Percentiles rank a stretch among this genome's conserved stretches.
Evolutionary conservation across 2,113 vertebrate genomes (phyloP).

Genomic region (Sciurus niger): DNA sequence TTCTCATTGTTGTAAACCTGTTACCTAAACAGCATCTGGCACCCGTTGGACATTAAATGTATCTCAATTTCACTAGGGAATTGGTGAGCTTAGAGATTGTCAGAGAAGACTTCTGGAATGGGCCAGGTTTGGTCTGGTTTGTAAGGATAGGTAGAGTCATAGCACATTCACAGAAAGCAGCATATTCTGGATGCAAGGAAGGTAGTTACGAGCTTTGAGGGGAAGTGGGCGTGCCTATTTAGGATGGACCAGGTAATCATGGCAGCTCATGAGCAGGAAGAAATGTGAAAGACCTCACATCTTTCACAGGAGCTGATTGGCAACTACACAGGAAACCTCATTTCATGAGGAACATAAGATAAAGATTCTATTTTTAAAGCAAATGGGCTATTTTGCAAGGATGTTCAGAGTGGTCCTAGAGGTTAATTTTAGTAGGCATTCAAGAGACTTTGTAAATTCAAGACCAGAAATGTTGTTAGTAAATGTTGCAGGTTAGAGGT

Average conservation of each 20-base stretch:
- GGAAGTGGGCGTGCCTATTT: accelerated
- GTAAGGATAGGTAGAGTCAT: not conserved
- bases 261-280: not conserved
- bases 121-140: not conserved
- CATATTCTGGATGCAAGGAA: not conserved
- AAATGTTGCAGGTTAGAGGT: not conserved
- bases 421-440: no score
- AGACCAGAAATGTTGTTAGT: no score
- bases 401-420: not conserved
- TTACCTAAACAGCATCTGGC: not conserved
- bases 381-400: not conserved
- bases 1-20: not conserved
- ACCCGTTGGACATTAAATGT: no score
- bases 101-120: not conserved
- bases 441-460: not conserved
- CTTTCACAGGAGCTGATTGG: not conserved
- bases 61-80: not conserved
- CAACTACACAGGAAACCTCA: not conserved
- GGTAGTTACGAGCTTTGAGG: not conserved
- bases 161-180: not conserved
- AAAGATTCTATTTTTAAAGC: not conserved
- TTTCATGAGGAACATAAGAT: not conserved
- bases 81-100: not conserved
- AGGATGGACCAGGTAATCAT: not conserved
- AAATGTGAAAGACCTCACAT: no score